Evolutionary conservation across 2,797 vertebrate genomes (phyloP).

Genomic region (Hyperoplus immaculatus): DNA sequence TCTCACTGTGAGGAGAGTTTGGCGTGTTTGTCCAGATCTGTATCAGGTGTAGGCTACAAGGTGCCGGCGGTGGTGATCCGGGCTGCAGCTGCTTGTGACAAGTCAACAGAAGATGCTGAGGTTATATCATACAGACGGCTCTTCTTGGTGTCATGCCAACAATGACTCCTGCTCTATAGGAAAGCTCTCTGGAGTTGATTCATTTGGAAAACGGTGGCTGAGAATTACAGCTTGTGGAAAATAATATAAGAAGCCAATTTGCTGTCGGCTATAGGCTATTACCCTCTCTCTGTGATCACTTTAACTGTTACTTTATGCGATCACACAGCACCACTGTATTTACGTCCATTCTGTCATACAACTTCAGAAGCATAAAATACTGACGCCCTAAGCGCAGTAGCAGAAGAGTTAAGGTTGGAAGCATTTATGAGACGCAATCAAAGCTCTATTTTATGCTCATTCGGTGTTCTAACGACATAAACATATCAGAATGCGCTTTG

Average conservation of each 20-base stretch:
- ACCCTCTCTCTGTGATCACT: too few relatives aligned
- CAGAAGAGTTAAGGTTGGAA: neutral
- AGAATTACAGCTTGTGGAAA: neutral
- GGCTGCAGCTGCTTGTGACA: slow-evolving; percentile 7
- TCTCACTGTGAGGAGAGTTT: neutral
- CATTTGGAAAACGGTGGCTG: neutral
- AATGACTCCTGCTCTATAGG: neutral
- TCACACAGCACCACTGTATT: too few relatives aligned
- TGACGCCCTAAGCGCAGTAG: neutral
- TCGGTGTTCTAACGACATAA: neutral
- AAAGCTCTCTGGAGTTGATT: neutral
- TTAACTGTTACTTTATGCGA: too few relatives aligned
- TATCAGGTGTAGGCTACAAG: slow-evolving; percentile 19
- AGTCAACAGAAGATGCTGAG: neutral
- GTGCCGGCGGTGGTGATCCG: neutral
- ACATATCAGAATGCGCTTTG: neutral
- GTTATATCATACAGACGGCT: neutral
- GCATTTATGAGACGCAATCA: neutral
- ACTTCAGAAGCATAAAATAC: neutral
- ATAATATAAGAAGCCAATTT: neutral
- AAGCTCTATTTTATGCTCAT: neutral
- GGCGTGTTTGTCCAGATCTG: slow-evolving; percentile 3
- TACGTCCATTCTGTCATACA: neutral
- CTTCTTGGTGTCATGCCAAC: neutral
- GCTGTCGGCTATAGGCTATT: neutral